phyloP scores from a whole-genome alignment of 2,797 vertebrate genomes.

The Pangasius larnaudii region DNA sequence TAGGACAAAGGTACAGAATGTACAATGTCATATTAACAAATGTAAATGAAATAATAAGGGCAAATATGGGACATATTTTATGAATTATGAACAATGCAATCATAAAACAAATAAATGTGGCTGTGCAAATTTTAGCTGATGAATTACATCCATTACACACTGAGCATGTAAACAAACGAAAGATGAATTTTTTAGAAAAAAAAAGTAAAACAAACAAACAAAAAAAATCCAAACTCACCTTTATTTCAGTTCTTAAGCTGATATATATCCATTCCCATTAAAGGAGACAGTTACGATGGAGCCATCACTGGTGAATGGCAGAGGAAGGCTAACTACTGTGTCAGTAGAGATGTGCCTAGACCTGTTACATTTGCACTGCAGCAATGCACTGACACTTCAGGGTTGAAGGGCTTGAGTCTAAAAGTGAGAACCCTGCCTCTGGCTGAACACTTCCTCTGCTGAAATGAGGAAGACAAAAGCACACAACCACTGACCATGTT shows the following conservation, averaged over 20 bases:
- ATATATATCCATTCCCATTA: slow-evolving; percentile 33
- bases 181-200: background rate
- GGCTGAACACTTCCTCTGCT: slow-evolving; percentile 71
- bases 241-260: slow-evolving; percentile 14
- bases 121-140: background rate
- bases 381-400: slow-evolving; percentile 6
- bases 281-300: slow-evolving; percentile 6
- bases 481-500: slow-evolving; percentile 32
- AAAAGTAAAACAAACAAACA: background rate
- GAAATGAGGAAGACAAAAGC: slow-evolving; percentile 74
- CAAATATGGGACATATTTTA: background rate
- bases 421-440: slow-evolving; percentile 53
- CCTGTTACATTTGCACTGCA: slow-evolving; percentile 1
- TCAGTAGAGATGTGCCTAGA: background rate
- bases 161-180: background rate
- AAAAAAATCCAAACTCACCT: slow-evolving; percentile 26
- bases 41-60: background rate
- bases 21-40: background rate
- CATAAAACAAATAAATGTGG: background rate
- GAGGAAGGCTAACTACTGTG: background rate
- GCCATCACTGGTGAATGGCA: slow-evolving; percentile 1
- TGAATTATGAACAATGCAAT: background rate
- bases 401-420: background rate
- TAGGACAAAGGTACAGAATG: background rate
- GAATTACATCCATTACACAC: background rate